Evolutionary conservation across 2,797 vertebrate species (phyloP).

Genomic region (Sylvilagus floridanus): DNA sequence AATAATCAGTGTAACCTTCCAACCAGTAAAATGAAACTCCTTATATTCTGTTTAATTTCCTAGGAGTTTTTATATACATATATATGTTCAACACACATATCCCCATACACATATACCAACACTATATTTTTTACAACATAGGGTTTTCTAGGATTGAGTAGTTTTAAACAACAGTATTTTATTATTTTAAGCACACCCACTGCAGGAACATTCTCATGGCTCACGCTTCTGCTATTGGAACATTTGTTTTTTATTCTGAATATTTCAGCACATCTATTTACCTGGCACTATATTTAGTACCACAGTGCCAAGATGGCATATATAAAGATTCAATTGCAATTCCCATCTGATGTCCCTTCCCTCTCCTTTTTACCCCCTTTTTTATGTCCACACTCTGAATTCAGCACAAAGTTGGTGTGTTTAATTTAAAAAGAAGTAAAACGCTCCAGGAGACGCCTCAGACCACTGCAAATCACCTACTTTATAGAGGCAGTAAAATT

Average conservation of each 20-base stretch:
- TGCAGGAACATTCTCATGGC: constrained; percentile 82
- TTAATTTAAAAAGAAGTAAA: constrained; percentile 94
- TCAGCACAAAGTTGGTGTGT: constrained; percentile 92
- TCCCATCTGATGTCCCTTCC: constrained; percentile 92
- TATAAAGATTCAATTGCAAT: constrained; percentile 93
- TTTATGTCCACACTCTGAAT: constrained; percentile 92
- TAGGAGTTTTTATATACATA: constrained; percentile 72
- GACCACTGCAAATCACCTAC: constrained; percentile 92
- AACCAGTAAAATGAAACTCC: constrained; percentile 72
- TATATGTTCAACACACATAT: constrained; percentile 70
- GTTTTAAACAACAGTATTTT: constrained; percentile 89
- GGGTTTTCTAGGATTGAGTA: constrained; percentile 80
- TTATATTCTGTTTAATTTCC: constrained; percentile 77
- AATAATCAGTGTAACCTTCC: constrained; percentile 74
- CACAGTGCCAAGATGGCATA: constrained; percentile 91
- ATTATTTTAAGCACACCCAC: constrained; percentile 84
- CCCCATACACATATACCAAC: constrained; percentile 60
- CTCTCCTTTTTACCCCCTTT: constrained; percentile 91
- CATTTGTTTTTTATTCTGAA: constrained; percentile 93
- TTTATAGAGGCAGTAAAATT: constrained; percentile 93
- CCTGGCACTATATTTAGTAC: constrained; percentile 90
- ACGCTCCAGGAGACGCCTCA: constrained; percentile 90
- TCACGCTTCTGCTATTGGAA: constrained; percentile 88
- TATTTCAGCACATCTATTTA: constrained; percentile 92
- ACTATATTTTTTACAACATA: constrained; percentile 84